phyloP scores from a whole-genome alignment of 2,113 vertebrate species.

The Chaetodon trifascialis region DNA sequence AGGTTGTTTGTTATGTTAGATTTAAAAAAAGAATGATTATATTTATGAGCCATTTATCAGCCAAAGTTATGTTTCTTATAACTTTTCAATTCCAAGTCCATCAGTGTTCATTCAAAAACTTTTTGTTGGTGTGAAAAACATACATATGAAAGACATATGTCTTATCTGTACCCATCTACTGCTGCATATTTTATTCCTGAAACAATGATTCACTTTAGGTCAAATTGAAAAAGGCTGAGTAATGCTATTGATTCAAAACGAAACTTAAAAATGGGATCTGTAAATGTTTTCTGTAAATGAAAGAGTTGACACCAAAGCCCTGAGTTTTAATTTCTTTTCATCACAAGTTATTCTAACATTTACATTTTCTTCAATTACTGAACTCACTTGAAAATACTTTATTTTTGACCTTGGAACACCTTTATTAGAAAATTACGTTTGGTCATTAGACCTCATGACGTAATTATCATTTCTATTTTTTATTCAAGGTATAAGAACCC shows the following conservation, averaged over 20 bases:
- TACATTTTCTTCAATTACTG: background rate
- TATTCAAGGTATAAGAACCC: background rate
- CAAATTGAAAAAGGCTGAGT: background rate
- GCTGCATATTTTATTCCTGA: conserved; percentile 32
- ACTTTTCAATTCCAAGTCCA: background rate
- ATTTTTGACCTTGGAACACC: background rate
- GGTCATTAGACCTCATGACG: background rate
- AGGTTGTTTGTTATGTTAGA: background rate
- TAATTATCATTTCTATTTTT: background rate
- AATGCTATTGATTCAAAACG: conserved; percentile 22
- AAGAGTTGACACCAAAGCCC: background rate
- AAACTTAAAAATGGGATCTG: conserved; percentile 1
- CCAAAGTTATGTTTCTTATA: background rate
- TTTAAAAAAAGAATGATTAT: background rate
- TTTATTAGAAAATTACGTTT: background rate
- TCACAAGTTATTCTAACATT: background rate
- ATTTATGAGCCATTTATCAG: background rate
- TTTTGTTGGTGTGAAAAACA: background rate
- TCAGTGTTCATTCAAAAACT: background rate
- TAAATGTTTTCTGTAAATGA: conserved; percentile 4
- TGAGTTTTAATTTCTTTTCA: background rate
- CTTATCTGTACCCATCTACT: conserved; percentile 14
- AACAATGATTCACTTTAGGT: background rate
- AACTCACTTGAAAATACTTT: background rate
- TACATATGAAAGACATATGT: background rate